Evolutionary conservation across 2,888 invertebrate genomes (phyloP), one percentile per base, ranked within the genome.

Genomic region (Villa cingulata): DNA sequence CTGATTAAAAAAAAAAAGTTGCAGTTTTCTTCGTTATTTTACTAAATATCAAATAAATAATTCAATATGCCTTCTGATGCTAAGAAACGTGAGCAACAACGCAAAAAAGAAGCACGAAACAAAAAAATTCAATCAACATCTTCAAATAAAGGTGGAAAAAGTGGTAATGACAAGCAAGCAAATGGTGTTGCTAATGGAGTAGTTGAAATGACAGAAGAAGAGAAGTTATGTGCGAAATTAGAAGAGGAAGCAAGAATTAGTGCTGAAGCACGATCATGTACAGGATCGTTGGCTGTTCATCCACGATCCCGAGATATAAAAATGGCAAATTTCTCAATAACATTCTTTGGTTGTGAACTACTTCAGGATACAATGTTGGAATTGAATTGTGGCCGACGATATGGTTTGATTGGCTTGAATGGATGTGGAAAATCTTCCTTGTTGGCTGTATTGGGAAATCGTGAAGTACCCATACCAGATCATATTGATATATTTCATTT

Each of bases 391-490:
- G 96, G 97, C 0, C 77, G 96, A 54, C 78, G 96, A 58, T 99
- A 99, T 67, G 98, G 97, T 57, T 75, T 98, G 12, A 81, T 98
- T 57, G 98, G 98, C 45, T 76, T 90, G n/a, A 98, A 98, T 70
- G 98, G 98, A 56, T 89, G 91, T 66, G 97, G 97, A 76, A 98
- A 98, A 70, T 96, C 96, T 3, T 95, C 96, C 3, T 70, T 98
- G 49, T 72, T 99, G 54, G 78, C 95, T 40, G 90, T 86, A 18
- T 73, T 98, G 51, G 95, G 95, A 48, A 85, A 89, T 54, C 81
- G 95, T 42, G 89, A 98, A 72, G 86, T 97, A 34, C 94, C 95
- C 1, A 89, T 99, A 52, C 98, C 96, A 4, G 85, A 90, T 4
- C 89, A 92, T 65, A 89, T 98, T 56, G 98, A 98, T 72, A 96